A percentile compares a stretch with the other conserved stretches of the same genome.
These are phyloP conservation scores for Podarcis siculus DNA, from an alignment of 2,797 vertebrate genomes.

Conservation along the genomic window DNA sequence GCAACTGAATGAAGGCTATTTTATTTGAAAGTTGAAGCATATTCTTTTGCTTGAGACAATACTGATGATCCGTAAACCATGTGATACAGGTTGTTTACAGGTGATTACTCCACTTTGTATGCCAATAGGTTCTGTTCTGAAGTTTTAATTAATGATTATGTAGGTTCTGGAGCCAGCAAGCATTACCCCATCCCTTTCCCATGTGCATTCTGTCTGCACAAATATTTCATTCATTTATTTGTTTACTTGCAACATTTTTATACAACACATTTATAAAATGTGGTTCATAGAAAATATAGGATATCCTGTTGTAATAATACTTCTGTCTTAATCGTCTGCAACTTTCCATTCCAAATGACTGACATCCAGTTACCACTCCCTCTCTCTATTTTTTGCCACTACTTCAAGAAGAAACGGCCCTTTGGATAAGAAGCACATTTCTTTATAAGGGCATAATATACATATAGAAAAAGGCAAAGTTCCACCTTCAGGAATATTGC, in stretches of 20 bases:
- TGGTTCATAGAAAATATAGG: neutral
- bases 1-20: neutral
- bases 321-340: neutral
- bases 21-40: neutral
- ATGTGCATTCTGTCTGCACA: neutral
- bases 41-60: neutral
- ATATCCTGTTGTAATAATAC: neutral
- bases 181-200: neutral
- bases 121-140: neutral
- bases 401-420: neutral
- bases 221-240: no score
- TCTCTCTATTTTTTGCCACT: neutral
- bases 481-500: neutral
- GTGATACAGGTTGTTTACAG: neutral
- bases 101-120: neutral
- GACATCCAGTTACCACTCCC: neutral
- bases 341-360: neutral
- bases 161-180: neutral
- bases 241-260: no score
- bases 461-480: constrained; percentile 24
- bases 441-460: neutral
- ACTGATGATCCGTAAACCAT: neutral
- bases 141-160: neutral
- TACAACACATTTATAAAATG: no score
- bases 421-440: neutral